Evolutionary conservation across 2,113 vertebrate species (phyloP).

Genomic region (Gadus macrocephalus): DNA sequence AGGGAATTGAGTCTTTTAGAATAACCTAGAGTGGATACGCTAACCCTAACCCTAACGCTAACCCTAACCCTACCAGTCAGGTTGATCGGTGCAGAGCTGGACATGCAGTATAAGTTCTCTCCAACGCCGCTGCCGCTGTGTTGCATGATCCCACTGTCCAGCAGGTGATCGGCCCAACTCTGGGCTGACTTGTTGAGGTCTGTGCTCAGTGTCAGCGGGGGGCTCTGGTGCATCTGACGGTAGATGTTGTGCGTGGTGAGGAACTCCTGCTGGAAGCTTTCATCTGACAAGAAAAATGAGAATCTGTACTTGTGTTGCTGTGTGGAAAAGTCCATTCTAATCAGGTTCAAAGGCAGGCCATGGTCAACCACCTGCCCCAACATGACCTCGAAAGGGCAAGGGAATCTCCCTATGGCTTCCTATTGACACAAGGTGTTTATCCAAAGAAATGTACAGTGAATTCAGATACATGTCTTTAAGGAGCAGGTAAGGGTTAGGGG

Average conservation of each 20-base stretch:
- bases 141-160: not conserved
- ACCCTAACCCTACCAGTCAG: conserved; percentile 42
- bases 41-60: not conserved
- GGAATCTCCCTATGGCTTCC: too few species aligned
- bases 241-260: conserved; percentile 63
- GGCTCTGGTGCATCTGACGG: conserved; percentile 44
- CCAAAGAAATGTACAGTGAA: too few species aligned
- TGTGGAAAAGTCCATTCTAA: too few species aligned
- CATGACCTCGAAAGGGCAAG: too few species aligned
- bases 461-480: too few species aligned
- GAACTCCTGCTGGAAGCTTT: conserved; percentile 52
- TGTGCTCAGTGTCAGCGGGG: conserved; percentile 23
- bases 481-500: too few species aligned
- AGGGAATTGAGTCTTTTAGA: not conserved
- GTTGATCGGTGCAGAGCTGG: conserved; percentile 15
- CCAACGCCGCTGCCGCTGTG: conserved; percentile 61
- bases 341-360: too few species aligned
- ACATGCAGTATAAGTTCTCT: conserved; percentile 62
- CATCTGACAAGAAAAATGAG: conserved; percentile 22
- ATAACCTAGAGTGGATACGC: not conserved
- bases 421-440: too few species aligned
- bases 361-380: too few species aligned
- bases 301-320: too few species aligned
- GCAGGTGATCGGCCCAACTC: conserved; percentile 64
- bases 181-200: conserved; percentile 53